A percentile compares a stretch with the other conserved stretches of the same genome.
Evolutionary conservation across 2,797 vertebrate genomes (phyloP).

Genomic region (Chaunax sp.): DNA sequence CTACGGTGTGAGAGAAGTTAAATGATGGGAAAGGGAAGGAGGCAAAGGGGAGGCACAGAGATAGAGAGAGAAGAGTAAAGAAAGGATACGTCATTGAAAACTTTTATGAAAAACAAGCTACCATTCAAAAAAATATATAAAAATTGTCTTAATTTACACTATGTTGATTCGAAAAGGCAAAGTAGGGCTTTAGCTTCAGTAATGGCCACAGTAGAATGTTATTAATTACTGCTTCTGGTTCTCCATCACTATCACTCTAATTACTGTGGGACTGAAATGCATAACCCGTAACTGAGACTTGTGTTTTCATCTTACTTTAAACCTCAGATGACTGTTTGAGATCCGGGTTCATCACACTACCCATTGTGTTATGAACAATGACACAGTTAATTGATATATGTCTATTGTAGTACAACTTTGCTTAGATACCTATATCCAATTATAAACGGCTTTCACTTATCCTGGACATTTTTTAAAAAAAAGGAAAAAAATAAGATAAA

Average conservation of each 20-base stretch:
- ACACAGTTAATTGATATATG: too few relatives aligned
- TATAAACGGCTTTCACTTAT: too few relatives aligned
- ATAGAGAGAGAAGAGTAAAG: background rate
- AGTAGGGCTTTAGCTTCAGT: conserved; percentile 1
- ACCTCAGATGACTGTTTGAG: conserved; percentile 1
- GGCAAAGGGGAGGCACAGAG: conserved; percentile 1
- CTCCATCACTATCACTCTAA: background rate
- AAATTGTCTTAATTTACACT: background rate
- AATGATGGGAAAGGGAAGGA: conserved; percentile 8
- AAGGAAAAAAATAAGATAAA: too few relatives aligned
- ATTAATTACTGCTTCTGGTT: conserved; percentile 19
- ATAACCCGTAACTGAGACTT: conserved; percentile 13
- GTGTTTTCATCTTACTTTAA: conserved; percentile 17
- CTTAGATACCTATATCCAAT: too few relatives aligned
- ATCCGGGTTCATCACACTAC: background rate
- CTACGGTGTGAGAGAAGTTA: conserved; percentile 20
- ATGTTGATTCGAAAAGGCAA: conserved; percentile 1
- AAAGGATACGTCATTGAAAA: background rate
- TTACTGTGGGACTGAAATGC: conserved; percentile 2
- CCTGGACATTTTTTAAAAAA: too few relatives aligned
- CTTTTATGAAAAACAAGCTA: background rate
- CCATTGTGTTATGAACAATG: too few relatives aligned
- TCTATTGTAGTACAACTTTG: too few relatives aligned
- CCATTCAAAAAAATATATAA: background rate
- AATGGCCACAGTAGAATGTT: conserved; percentile 14